These are phyloP conservation scores for Pseudomyrmex cubaensis DNA, from an alignment of 1,140 invertebrate species.

Conservation along the genomic window DNA sequence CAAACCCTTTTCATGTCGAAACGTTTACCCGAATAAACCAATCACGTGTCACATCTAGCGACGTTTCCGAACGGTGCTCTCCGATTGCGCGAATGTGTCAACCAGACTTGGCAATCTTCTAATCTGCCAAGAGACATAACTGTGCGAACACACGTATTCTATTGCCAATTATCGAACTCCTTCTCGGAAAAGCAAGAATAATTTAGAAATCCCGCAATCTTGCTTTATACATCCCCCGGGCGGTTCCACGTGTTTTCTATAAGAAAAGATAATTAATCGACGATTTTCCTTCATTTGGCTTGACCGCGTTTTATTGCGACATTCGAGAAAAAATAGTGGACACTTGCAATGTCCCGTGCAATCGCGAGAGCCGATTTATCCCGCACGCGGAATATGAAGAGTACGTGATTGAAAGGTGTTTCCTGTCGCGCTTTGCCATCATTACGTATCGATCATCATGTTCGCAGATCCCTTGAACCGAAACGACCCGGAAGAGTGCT, in stretches of 20 bases:
- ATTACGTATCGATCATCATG: conserved; percentile 42
- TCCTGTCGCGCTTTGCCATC: conserved; percentile 18
- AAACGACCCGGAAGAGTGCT: conserved; percentile 96
- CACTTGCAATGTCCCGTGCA: conserved; percentile 17
- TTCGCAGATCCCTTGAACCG: conserved; percentile 91
- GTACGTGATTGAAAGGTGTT: conserved; percentile 15
- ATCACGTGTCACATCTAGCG: conserved; percentile 54
- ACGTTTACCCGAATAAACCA: conserved; percentile 62
- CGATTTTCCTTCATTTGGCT: conserved; percentile 4
- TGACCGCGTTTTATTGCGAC: conserved; percentile 8
- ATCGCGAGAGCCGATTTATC: conserved; percentile 9
- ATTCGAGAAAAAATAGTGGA: not conserved
- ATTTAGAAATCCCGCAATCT: conserved; percentile 18
- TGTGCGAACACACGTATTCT: not conserved
- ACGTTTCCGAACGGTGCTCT: conserved; percentile 44
- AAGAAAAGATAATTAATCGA: conserved; percentile 31
- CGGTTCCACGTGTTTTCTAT: not conserved
- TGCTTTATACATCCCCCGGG: too few species aligned
- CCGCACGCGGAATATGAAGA: not conserved
- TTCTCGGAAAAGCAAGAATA: conserved; percentile 2
- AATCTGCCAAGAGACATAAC: not conserved
- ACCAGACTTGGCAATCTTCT: conserved; percentile 3
- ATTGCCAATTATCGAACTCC: conserved; percentile 6
- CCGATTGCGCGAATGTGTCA: conserved; percentile 1
- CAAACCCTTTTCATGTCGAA: conserved; percentile 57